Conservation (phyloP, 2,113 vertebrate genomes). For the Paraplagusia blochii region DNA sequence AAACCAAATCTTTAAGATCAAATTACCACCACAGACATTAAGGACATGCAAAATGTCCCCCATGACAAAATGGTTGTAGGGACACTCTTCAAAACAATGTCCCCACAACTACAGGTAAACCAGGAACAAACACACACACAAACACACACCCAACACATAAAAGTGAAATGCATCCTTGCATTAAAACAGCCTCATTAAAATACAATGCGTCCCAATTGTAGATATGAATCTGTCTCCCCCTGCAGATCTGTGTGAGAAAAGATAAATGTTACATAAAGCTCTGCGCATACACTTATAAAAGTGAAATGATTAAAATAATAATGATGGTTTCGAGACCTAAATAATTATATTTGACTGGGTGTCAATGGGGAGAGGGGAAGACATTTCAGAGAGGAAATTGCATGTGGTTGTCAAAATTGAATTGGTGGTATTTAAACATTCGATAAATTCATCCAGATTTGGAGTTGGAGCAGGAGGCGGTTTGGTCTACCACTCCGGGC, state of each 20-base stretch:
- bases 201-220: neutral
- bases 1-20: too few relatives aligned
- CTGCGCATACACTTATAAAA: neutral
- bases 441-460: neutral
- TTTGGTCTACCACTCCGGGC: neutral
- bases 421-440: neutral
- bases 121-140: neutral
- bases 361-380: neutral
- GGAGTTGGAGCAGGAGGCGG: neutral
- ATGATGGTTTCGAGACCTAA: neutral
- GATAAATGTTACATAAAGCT: constrained; percentile 3
- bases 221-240: constrained; percentile 8
- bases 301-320: neutral
- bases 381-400: neutral
- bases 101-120: too few relatives aligned
- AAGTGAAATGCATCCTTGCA: constrained; percentile 24
- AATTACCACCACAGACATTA: too few relatives aligned
- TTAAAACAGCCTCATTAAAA: constrained; percentile 5
- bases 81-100: too few relatives aligned
- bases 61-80: too few relatives aligned
- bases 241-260: neutral
- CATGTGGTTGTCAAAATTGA: too few relatives aligned
- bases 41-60: too few relatives aligned
- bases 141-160: constrained; percentile 22
- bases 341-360: neutral